Conservation (phyloP, 2,113 vertebrate genomes). For the Phasianus colchicus region DNA sequence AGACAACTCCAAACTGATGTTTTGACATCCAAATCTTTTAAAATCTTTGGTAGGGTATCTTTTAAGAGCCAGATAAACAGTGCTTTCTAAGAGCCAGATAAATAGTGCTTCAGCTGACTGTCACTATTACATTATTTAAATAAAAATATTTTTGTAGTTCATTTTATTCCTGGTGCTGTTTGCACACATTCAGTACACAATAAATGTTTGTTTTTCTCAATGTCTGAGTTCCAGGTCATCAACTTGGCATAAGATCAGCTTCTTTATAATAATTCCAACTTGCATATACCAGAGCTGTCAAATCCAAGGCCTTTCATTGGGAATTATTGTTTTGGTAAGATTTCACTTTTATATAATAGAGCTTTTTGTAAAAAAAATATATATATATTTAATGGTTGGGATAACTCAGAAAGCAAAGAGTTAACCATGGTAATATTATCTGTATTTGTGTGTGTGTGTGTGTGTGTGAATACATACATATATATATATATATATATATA, state of each 20-base stretch:
- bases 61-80: not conserved
- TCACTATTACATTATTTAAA: not conserved
- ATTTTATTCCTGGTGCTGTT: not conserved
- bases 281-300: not conserved
- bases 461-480: not conserved
- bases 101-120: not conserved
- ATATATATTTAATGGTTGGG: not conserved
- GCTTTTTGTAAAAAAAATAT: not conserved
- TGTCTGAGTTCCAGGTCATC: not conserved
- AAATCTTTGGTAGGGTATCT: not conserved
- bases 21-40: not conserved
- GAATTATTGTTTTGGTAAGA: not conserved
- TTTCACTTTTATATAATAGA: not conserved
- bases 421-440: not conserved
- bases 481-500: too few species aligned
- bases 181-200: not conserved
- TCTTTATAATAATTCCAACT: not conserved
- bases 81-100: not conserved
- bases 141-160: not conserved
- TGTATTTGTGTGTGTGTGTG: not conserved
- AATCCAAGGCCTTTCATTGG: not conserved
- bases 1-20: not conserved
- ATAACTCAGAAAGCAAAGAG: not conserved
- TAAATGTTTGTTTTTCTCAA: not conserved
- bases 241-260: not conserved